phyloP scores from a whole-genome alignment of 1,140 invertebrate species.

The Platyscapa corneri region DNA sequence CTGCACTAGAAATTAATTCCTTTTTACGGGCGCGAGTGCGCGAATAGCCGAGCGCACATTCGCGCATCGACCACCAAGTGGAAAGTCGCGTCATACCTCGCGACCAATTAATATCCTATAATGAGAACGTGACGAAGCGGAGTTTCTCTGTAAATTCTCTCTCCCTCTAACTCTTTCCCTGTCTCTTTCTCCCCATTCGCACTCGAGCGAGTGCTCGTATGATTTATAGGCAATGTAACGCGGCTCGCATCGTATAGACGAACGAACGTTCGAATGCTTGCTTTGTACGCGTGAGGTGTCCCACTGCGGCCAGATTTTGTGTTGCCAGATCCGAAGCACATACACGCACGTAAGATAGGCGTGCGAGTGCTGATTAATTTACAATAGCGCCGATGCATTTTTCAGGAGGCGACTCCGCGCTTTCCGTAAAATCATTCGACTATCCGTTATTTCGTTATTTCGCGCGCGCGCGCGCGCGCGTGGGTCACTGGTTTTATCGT shows the following conservation, averaged over 20 bases:
- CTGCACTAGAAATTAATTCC: neutral
- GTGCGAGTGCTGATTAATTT: conserved; percentile 64
- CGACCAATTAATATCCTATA: conserved; percentile 70
- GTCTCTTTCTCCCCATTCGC: conserved; percentile 39
- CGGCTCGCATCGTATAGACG: conserved; percentile 45
- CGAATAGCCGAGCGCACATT: neutral
- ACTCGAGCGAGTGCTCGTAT: neutral
- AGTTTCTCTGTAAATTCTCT: conserved; percentile 30
- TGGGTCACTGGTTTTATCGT: no score
- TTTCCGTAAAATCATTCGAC: neutral
- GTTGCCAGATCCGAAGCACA: neutral
- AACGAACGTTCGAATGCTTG: neutral
- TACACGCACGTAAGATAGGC: conserved; percentile 50
- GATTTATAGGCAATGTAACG: conserved; percentile 57
- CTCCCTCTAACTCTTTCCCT: conserved; percentile 57
- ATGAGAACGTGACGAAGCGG: conserved; percentile 62
- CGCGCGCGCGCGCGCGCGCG: neutral
- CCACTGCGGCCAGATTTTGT: no score
- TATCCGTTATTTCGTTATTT: conserved; percentile 12
- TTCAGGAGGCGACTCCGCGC: neutral
- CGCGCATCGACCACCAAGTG: conserved; percentile 38
- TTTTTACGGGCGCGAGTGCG: neutral
- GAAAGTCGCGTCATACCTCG: conserved; percentile 34
- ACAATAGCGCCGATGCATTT: conserved; percentile 54
- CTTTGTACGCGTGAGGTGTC: no score